Percentiles rank a stretch among this genome's conserved stretches.
phyloP scores from a whole-genome alignment of 2,113 vertebrate genomes.

The Indri indri region DNA sequence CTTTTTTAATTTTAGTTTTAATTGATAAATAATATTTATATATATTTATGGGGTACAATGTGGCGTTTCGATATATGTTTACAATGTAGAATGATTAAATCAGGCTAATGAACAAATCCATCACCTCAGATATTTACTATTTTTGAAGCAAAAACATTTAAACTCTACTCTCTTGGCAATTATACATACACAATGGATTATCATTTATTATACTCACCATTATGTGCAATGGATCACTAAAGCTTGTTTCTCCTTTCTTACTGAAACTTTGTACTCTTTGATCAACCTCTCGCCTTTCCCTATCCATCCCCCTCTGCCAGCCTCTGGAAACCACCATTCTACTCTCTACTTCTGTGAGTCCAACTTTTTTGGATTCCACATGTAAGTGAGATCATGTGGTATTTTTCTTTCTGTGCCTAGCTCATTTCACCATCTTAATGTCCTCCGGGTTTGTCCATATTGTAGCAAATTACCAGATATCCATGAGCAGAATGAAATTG shows the following conservation, averaged over 20 bases:
- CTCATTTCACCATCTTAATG: not conserved
- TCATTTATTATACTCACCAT: not conserved
- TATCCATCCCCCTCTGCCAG: not conserved
- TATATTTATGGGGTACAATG: not conserved
- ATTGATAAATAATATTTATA: not conserved
- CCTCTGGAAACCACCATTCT: not conserved
- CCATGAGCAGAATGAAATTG: not conserved
- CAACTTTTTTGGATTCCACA: not conserved
- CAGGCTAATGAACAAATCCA: not conserved
- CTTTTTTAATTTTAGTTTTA: not conserved
- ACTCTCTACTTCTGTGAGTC: not conserved
- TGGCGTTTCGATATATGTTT: not conserved
- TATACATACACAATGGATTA: not conserved
- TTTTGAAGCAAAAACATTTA: not conserved
- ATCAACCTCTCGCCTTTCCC: not conserved
- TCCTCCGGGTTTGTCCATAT: not conserved
- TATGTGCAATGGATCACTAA: not conserved
- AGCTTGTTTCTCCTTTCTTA: not conserved
- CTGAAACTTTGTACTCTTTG: not conserved
- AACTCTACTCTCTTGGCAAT: not conserved
- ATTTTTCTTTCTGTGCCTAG: not conserved
- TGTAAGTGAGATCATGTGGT: not conserved
- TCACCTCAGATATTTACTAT: not conserved
- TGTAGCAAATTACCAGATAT: not conserved
- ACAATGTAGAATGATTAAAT: not conserved